Percentiles rank a stretch among this genome's conserved stretches.
These are phyloP conservation scores for Tiliacea aurago DNA, from an alignment of 2,888 invertebrate species.

Conservation along the genomic window DNA sequence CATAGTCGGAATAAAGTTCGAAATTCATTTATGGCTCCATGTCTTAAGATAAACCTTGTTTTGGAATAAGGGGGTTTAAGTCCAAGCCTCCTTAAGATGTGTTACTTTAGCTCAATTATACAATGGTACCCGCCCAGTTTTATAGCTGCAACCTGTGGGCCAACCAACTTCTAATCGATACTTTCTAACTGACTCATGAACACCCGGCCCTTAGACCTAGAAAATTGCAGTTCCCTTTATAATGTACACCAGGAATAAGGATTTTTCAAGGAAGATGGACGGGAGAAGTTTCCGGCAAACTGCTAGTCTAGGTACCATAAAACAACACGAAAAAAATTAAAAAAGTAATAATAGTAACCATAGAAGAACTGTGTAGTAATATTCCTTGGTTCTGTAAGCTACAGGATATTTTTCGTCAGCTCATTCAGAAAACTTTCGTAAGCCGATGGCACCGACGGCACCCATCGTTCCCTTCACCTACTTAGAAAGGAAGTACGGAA, in stretches of 20 bases:
- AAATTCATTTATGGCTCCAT: no score
- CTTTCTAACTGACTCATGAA: neutral
- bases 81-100: no score
- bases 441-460: constrained; percentile 6
- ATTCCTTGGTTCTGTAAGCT: neutral
- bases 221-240: neutral
- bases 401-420: constrained; percentile 6
- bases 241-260: neutral
- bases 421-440: constrained; percentile 23
- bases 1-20: no score
- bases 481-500: constrained; percentile 28
- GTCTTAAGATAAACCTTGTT: no score
- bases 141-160: neutral
- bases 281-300: no score
- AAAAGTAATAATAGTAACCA: constrained; percentile 3
- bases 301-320: neutral
- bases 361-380: neutral
- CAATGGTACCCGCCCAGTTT: neutral
- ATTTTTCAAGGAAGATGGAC: no score
- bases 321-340: neutral
- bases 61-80: no score
- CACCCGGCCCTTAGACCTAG: neutral
- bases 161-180: neutral
- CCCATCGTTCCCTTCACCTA: constrained; percentile 53
- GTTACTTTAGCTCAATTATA: neutral